Evolutionary conservation across 2,888 invertebrate species (phyloP).

Genomic region (Drosophila borealis): DNA sequence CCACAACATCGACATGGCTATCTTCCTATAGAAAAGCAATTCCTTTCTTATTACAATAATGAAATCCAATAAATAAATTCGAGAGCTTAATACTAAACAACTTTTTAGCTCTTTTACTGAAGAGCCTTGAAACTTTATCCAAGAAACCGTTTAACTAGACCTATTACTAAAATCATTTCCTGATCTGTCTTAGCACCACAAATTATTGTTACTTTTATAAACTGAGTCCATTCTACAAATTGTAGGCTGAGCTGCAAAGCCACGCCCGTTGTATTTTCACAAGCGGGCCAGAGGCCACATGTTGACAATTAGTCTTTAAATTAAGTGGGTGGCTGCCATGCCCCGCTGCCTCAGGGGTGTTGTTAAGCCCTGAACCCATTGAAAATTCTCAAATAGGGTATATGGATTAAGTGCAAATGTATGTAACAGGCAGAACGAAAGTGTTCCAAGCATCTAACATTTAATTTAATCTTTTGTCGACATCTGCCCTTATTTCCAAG

Average conservation of each 20-base stretch:
- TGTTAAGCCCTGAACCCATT: neutral
- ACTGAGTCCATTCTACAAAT: conserved; percentile 21
- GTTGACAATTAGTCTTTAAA: conserved; percentile 73
- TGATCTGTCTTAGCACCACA: neutral
- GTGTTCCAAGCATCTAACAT: too few species aligned
- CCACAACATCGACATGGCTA: too few species aligned
- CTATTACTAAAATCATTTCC: neutral
- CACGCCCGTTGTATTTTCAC: conserved; percentile 39
- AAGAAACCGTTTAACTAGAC: neutral
- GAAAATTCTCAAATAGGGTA: too few species aligned
- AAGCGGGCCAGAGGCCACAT: conserved; percentile 35
- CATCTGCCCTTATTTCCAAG: too few species aligned
- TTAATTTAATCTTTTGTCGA: too few species aligned
- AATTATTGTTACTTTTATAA: conserved; percentile 8
- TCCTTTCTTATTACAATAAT: too few species aligned
- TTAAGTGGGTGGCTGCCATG: conserved; percentile 45
- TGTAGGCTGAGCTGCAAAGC: conserved; percentile 29
- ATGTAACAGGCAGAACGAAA: too few species aligned
- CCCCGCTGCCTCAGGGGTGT: conserved; percentile 4
- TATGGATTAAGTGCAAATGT: too few species aligned
- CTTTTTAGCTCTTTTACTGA: neutral
- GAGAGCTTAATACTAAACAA: neutral
- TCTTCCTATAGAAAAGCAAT: too few species aligned
- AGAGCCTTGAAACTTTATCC: neutral
- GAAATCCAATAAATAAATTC: too few species aligned